Percentiles rank a stretch among this genome's conserved stretches.
phyloP scores from a whole-genome alignment of 2,113 vertebrate species.

The Albula glossodonta region DNA sequence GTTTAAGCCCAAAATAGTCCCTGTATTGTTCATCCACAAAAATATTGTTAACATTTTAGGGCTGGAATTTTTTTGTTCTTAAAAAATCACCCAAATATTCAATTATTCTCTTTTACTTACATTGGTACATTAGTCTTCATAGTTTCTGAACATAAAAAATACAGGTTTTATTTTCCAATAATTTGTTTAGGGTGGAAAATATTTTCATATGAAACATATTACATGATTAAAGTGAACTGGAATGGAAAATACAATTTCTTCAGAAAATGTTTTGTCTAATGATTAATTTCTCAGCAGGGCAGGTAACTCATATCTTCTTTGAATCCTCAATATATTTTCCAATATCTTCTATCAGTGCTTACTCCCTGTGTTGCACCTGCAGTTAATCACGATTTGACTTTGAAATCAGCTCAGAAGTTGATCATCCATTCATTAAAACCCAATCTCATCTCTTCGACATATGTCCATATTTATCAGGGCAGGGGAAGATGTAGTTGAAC shows the following conservation, averaged over 20 bases:
- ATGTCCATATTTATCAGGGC: background rate
- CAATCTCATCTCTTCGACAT: background rate
- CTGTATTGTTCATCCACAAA: too few species aligned
- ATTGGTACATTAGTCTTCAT: too few species aligned
- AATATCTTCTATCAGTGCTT: background rate
- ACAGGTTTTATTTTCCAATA: too few species aligned
- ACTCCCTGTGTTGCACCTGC: background rate
- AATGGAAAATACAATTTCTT: background rate
- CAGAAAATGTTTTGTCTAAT: background rate
- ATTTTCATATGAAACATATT: too few species aligned
- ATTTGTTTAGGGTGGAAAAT: too few species aligned
- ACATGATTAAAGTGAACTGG: background rate
- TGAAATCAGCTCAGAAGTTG: background rate
- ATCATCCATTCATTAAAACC: constrained; percentile 1
- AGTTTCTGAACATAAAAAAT: too few species aligned
- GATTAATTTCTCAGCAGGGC: background rate
- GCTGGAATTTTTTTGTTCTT: too few species aligned
- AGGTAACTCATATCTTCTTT: background rate
- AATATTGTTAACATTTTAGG: too few species aligned
- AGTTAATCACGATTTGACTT: background rate
- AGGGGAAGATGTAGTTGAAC: background rate
- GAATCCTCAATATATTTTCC: too few species aligned
- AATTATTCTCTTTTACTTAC: too few species aligned
- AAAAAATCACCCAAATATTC: too few species aligned
- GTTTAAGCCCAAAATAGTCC: too few species aligned